These are phyloP conservation scores for Pristionchus exspectatus DNA, from an alignment of 2,888 invertebrate genomes.

Conservation along the genomic window DNA sequence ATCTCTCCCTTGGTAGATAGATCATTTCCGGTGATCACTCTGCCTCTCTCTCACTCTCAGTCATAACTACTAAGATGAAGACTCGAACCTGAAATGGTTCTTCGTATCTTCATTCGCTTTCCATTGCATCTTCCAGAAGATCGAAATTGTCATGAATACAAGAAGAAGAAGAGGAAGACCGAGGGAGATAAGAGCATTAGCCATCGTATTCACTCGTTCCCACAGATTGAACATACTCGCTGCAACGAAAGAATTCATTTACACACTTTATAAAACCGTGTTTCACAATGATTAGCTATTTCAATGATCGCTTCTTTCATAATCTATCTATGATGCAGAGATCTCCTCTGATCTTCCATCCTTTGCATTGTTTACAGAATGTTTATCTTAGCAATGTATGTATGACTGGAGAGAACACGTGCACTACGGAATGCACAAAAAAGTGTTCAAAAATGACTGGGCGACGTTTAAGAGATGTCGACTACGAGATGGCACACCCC, in stretches of 20 bases:
- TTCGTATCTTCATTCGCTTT: conserved; percentile 19
- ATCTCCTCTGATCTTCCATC: neutral
- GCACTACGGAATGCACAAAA: neutral
- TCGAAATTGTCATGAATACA: conserved; percentile 73
- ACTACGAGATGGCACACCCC: neutral
- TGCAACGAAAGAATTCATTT: conserved; percentile 56
- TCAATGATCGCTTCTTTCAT: neutral
- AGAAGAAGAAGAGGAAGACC: conserved; percentile 74
- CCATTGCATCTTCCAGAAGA: conserved; percentile 56
- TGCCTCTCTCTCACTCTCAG: neutral
- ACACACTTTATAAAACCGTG: neutral
- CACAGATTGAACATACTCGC: conserved; percentile 65
- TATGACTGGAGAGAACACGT: neutral
- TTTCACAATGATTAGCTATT: neutral
- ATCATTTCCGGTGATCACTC: neutral
- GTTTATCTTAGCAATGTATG: neutral
- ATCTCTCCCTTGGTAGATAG: neutral
- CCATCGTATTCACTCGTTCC: conserved; percentile 72
- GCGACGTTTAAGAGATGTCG: conserved; percentile 9
- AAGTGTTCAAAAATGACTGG: neutral
- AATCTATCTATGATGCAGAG: neutral
- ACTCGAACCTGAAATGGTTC: conserved; percentile 6
- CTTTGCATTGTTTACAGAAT: neutral
- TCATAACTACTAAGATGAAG: neutral
- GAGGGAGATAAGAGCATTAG: conserved; percentile 72